Conservation (phyloP, 2,888 invertebrate genomes). For the Perizoma affinitatum region DNA sequence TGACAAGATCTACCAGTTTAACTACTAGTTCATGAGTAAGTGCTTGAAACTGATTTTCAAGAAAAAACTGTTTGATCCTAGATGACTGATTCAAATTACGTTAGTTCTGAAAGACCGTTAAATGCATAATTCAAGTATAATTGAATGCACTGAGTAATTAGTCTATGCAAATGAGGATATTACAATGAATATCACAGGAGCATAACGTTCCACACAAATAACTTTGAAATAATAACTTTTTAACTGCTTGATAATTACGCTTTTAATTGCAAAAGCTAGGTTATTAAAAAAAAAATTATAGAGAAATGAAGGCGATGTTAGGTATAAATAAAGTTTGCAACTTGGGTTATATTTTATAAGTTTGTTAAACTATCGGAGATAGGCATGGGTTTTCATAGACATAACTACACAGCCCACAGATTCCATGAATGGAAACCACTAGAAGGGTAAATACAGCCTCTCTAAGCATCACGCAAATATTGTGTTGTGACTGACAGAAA, state of each 20-base stretch:
- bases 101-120: conserved; percentile 10
- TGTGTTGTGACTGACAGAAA: conserved; percentile 63
- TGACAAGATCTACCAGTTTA: conserved; percentile 13
- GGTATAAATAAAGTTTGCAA: no score
- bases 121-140: conserved; percentile 36
- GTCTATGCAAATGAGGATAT: conserved; percentile 22
- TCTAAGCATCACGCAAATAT: conserved; percentile 68
- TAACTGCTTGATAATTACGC: no score
- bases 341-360: no score
- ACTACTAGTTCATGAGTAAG: conserved; percentile 42
- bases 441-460: conserved; percentile 52
- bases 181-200: conserved; percentile 24
- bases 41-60: no score
- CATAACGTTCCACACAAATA: conserved; percentile 2
- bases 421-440: conserved; percentile 60
- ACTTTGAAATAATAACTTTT: background rate
- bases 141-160: conserved; percentile 17
- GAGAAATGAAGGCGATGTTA: no score
- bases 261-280: no score
- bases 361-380: background rate
- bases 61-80: no score
- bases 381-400: conserved; percentile 16
- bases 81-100: no score
- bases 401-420: conserved; percentile 25
- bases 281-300: no score